Base-by-base conservation (phyloP, 2,888 invertebrate species). In the Euphydryas editha region DNA sequence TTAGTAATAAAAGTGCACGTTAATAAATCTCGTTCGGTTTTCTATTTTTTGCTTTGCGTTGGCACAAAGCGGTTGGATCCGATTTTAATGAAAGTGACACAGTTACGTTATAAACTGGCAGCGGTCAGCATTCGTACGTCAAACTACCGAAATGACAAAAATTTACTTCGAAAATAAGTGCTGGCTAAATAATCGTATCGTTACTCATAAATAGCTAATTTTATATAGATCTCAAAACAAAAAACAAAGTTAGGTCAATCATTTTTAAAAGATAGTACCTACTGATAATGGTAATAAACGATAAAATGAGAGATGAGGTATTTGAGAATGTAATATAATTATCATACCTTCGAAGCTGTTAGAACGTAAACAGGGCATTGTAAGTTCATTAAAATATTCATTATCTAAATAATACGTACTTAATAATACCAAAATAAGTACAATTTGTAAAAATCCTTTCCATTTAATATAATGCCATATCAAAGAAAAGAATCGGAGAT, bases 81-180 rank as follows among this genome's bases (percentile, higher is more conserved):
- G 57, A 64, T 64, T 59, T 64, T 64, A 64, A 64, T 64, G 59
- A 64, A 64, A 64, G 64, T 64, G 64, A 64, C 64, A 64, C 58
- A 64, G 64, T 54, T 64, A 51, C 64, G 64, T 54, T 64, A 64
- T 64, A 59, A 64, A 44, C 59, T 64, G 64, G 59, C 64, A 59
- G 30, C 59, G 59, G 42, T 58, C 42, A 59, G 51, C 42, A 10
- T 44, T 59, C 30, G 21, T 49, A 54, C 64, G 58, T 59, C 30
- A n/a, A 42, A 59, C 51, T 24, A 39, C 24, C 54, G 18, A 44
- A 64, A 59, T 8, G 39, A 59, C 30, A 47, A 59, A 47, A 59
- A 59, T 47, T 47, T 46, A 44, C 21, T 42, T 42, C 42, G 39
- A 57, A 57, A 20, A 37, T 42, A 42, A 57, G 42, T 42, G n/a